These are phyloP conservation scores for Drosophila acutilabella DNA, from an alignment of 2,888 invertebrate species.

Conservation along the genomic window DNA sequence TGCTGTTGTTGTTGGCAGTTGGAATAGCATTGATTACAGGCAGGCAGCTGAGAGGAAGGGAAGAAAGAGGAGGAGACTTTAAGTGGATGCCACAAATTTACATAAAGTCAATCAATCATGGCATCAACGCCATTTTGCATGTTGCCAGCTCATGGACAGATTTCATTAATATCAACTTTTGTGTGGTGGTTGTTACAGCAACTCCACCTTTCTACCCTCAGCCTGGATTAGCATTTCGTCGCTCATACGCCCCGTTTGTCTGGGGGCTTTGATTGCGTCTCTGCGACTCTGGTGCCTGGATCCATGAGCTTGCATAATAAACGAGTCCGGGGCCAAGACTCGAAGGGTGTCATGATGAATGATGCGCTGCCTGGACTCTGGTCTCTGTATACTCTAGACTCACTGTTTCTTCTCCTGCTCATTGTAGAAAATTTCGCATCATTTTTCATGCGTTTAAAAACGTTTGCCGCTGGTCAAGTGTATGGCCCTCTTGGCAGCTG, in stretches of 20 bases:
- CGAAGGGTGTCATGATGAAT: slow-evolving; percentile 81
- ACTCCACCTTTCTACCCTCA: slow-evolving; percentile 2
- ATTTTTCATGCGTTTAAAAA: slow-evolving; percentile 83
- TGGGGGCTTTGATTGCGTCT: slow-evolving; percentile 38
- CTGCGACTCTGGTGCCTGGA: slow-evolving; percentile 9
- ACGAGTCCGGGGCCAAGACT: slow-evolving; percentile 53
- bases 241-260: slow-evolving; percentile 65
- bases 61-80: slow-evolving; percentile 8
- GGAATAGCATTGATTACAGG: slow-evolving; percentile 54
- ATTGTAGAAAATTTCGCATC: slow-evolving; percentile 55
- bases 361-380: slow-evolving; percentile 51
- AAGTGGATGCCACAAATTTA: slow-evolving; percentile 76
- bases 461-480: slow-evolving; percentile 51
- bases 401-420: slow-evolving; percentile 8
- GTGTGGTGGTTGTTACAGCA: slow-evolving; percentile 1
- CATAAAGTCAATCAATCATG: slow-evolving; percentile 80
- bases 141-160: slow-evolving; percentile 60
- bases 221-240: slow-evolving; percentile 76
- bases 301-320: slow-evolving; percentile 82
- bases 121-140: slow-evolving; percentile 76
- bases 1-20: background rate
- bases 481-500: slow-evolving; percentile 56
- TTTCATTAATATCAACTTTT: slow-evolving; percentile 71
- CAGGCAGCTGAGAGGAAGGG: too few relatives aligned
- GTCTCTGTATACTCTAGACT: background rate